These are phyloP conservation scores for Druon quercuslanigerum DNA, from an alignment of 1,140 invertebrate genomes.

Conservation along the genomic window DNA sequence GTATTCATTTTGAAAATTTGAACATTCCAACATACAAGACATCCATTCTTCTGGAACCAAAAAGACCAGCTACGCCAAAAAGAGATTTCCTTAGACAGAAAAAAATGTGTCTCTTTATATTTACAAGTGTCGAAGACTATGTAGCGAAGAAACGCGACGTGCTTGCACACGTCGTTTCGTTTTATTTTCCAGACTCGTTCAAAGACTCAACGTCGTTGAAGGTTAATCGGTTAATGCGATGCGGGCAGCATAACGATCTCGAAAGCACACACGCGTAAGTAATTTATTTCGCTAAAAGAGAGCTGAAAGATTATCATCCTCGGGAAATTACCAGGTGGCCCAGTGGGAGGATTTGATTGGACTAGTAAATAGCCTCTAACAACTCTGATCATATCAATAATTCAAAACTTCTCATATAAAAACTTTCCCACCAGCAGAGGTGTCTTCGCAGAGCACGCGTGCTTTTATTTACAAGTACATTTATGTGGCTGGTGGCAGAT, in stretches of 20 bases:
- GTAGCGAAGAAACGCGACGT: neutral
- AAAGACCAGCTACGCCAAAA: neutral
- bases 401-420: slow-evolving; percentile 59
- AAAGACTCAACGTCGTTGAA: slow-evolving; percentile 35
- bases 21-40: too few species aligned
- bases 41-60: neutral
- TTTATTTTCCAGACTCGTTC: neutral
- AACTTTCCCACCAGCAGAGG: slow-evolving; percentile 51
- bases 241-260: slow-evolving; percentile 54
- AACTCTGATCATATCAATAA: slow-evolving; percentile 66
- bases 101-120: neutral
- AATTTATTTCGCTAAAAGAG: slow-evolving; percentile 55
- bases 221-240: slow-evolving; percentile 56
- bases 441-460: slow-evolving; percentile 48
- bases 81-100: neutral
- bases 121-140: slow-evolving; percentile 9
- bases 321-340: slow-evolving; percentile 61
- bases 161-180: slow-evolving; percentile 27
- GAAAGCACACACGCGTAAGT: slow-evolving; percentile 48
- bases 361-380: slow-evolving; percentile 53
- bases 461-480: slow-evolving; percentile 70
- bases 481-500: slow-evolving; percentile 69
- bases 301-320: slow-evolving; percentile 54
- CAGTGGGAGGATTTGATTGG: slow-evolving; percentile 68
- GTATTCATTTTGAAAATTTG: too few species aligned